phyloP scores from a whole-genome alignment of 2,888 invertebrate species.

The Noctua janthe region DNA sequence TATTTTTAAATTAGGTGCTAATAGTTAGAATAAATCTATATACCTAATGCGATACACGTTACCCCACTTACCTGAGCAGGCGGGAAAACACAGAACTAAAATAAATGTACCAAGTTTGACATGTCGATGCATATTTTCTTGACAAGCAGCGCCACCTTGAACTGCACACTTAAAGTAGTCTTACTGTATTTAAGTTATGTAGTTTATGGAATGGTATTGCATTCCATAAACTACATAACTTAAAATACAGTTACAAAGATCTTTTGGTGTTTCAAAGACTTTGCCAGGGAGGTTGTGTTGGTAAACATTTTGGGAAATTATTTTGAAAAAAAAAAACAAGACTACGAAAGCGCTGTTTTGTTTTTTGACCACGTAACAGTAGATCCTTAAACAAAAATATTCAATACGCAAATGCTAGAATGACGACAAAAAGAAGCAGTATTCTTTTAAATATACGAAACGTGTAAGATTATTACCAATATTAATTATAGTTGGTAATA shows the following conservation, averaged over 20 bases:
- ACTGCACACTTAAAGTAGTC: too few species aligned
- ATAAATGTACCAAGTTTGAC: too few species aligned
- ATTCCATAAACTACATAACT: too few species aligned
- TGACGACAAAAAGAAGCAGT: background rate
- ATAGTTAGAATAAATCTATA: background rate
- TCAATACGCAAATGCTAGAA: background rate
- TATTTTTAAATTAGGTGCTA: background rate
- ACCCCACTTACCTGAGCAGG: too few species aligned
- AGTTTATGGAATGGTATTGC: too few species aligned
- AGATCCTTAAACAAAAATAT: background rate
- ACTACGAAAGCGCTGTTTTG: background rate
- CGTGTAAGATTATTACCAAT: background rate
- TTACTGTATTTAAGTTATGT: too few species aligned
- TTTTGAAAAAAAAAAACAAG: too few species aligned
- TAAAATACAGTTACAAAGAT: too few species aligned
- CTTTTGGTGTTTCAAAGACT: background rate
- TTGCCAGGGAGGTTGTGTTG: background rate
- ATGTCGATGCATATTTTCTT: too few species aligned
- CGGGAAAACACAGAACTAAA: too few species aligned
- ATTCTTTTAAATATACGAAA: background rate
- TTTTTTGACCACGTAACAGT: background rate
- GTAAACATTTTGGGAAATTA: too few species aligned
- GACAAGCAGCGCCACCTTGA: too few species aligned
- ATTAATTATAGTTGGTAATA: background rate
- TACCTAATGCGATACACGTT: background rate